Evolutionary conservation across 2,888 invertebrate genomes (phyloP).

Genomic region (Patella pellucida): DNA sequence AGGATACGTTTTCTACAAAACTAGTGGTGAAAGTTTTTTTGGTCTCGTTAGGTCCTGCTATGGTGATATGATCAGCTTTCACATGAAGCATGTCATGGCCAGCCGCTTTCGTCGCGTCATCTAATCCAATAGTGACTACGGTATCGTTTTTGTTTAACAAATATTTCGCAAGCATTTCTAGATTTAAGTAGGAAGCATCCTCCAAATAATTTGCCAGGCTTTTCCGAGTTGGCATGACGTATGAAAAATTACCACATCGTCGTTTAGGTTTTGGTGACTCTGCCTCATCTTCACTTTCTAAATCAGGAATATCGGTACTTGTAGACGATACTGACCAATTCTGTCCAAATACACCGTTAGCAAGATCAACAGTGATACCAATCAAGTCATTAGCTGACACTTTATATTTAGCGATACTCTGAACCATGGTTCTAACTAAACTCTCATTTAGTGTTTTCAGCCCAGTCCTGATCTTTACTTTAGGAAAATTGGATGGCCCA

Average conservation of each 20-base stretch:
- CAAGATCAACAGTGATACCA: neutral
- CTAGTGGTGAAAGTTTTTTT: too few species aligned
- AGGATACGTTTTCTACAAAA: too few species aligned
- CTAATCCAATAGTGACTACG: too few species aligned
- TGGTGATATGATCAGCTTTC: too few species aligned
- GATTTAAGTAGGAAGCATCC: neutral
- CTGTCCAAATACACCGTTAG: constrained; percentile 3
- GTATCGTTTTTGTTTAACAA: too few species aligned
- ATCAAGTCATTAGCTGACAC: neutral
- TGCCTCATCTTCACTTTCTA: neutral
- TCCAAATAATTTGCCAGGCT: neutral
- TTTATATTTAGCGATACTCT: neutral
- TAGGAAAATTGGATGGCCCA: neutral
- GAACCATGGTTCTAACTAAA: neutral
- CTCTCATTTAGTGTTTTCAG: neutral
- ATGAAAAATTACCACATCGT: constrained; percentile 5
- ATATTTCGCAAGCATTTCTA: neutral
- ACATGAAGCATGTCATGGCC: too few species aligned
- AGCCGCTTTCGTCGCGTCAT: too few species aligned
- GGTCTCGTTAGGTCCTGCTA: too few species aligned
- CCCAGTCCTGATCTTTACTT: neutral
- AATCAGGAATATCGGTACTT: neutral
- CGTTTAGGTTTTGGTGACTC: neutral
- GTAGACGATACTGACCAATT: neutral
- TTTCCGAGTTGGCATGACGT: constrained; percentile 9